phyloP scores from a whole-genome alignment of 2,888 invertebrate species.

The Epistrophe grossulariae region DNA sequence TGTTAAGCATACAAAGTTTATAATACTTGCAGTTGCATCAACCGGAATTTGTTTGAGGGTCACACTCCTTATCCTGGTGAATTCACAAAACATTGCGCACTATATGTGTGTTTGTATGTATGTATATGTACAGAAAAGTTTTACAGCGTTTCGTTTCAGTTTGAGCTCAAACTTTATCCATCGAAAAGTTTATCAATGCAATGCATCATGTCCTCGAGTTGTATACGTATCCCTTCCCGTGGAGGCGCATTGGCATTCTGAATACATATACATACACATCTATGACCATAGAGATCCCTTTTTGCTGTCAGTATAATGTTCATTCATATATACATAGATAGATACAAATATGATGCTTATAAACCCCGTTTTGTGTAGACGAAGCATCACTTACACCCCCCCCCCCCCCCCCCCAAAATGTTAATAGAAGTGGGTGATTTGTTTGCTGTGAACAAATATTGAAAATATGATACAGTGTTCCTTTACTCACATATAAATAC shows the following conservation, averaged over 20 bases:
- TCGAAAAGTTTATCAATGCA: conserved; percentile 51
- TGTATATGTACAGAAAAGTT: neutral
- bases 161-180: conserved; percentile 39
- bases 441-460: conserved; percentile 22
- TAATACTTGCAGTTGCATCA: neutral
- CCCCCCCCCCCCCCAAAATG: neutral
- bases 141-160: conserved; percentile 30
- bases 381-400: neutral
- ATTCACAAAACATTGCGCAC: neutral
- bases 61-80: neutral
- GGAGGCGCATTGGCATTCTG: neutral
- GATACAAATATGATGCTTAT: neutral
- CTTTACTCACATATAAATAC: neutral
- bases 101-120: too few species aligned
- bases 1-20: conserved; percentile 32
- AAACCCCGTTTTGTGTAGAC: neutral
- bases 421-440: neutral
- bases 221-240: neutral
- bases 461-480: conserved; percentile 33
- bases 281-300: conserved; percentile 12
- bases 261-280: neutral
- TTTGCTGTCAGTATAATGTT: neutral
- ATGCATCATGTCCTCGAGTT: conserved; percentile 28
- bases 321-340: neutral
- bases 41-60: conserved; percentile 1